Base-by-base conservation (phyloP, 2,888 invertebrate genomes). In the Sinohyriopsis cumingii region DNA sequence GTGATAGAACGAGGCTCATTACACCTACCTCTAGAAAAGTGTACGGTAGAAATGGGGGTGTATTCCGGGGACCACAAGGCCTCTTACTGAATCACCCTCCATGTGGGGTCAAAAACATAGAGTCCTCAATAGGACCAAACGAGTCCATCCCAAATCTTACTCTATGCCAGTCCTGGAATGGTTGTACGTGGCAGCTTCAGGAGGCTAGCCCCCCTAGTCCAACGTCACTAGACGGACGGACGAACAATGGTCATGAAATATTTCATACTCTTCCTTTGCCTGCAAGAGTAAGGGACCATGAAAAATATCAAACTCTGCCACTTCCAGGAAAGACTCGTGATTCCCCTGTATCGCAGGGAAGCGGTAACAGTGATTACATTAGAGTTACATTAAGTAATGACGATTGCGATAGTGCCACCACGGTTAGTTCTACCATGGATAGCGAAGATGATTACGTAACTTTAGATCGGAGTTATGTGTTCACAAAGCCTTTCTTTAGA, bases 361-460 rank as follows among this genome's bases (percentile, higher is more conserved):
- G 77, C 62, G 63, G 67, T 67, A 65, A 75, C 65, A 77, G 77
- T 65, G 77, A 77, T 6, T 57, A 73, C n/a, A 72, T 71, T 61
- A 63, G 73, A 33, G 71, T 76, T 33, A 67, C 71, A 3, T 64
- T 73, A 6, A 61, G 67, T 12, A 73, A 72, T 59, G 75, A 76
- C 55, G 78, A 78, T 64, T 75, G 75, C 25, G 78, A 76, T 45
- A 78, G 78, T 45, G 56, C 76, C 6, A 78, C 76, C 15, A 76
- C 78, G 61, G 76, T 76, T 18, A 78, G 76, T 60, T 78, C 77
- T 20, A 77, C 76, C 61, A 59, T 78, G 59, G 78, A 80, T 54
- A 78, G 77, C 60, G 82, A 82, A 57, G 79, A 78, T 60, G 82
- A 81, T 54, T 82, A 82, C 64, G 82, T 80, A 7, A 82, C 82